Percentiles rank a stretch among this genome's conserved stretches.
Evolutionary conservation across 2,888 invertebrate genomes (phyloP).

Genomic region (Fragum whitleyi): DNA sequence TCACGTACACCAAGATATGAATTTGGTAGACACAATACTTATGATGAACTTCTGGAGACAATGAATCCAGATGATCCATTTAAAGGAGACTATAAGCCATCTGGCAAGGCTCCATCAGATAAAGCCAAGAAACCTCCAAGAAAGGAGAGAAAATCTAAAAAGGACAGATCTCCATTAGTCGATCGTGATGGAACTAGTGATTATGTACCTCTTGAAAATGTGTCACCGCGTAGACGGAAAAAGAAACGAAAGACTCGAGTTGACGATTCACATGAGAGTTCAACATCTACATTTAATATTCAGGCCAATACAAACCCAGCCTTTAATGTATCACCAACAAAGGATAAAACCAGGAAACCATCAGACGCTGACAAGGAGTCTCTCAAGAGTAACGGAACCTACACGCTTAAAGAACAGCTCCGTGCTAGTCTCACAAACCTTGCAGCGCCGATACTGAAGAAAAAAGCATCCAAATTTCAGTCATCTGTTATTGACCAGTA

Average conservation of each 20-base stretch:
- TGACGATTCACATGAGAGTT: slow-evolving; percentile 30
- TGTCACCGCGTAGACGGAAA: slow-evolving; percentile 34
- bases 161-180: slow-evolving; percentile 16
- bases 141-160: slow-evolving; percentile 24
- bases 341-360: background rate
- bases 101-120: slow-evolving; percentile 59
- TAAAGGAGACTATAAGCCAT: slow-evolving; percentile 66
- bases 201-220: slow-evolving; percentile 13
- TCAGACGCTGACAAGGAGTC: slow-evolving; percentile 60
- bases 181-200: slow-evolving; percentile 14
- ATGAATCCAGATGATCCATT: slow-evolving; percentile 70
- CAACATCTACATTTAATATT: slow-evolving; percentile 10
- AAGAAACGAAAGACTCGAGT: slow-evolving; percentile 57
- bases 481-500: background rate
- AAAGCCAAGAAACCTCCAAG: slow-evolving; percentile 41
- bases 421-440: slow-evolving; percentile 36
- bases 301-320: slow-evolving; percentile 4
- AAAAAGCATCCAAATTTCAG: slow-evolving; percentile 32
- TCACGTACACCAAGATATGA: slow-evolving; percentile 69
- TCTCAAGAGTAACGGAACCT: slow-evolving; percentile 72
- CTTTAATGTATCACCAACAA: background rate
- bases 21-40: slow-evolving; percentile 62
- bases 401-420: slow-evolving; percentile 51
- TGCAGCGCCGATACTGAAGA: slow-evolving; percentile 36
- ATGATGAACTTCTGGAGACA: slow-evolving; percentile 68